Base-by-base conservation (phyloP, 2,113 vertebrate species). In the Benitochromis conjunctus region DNA sequence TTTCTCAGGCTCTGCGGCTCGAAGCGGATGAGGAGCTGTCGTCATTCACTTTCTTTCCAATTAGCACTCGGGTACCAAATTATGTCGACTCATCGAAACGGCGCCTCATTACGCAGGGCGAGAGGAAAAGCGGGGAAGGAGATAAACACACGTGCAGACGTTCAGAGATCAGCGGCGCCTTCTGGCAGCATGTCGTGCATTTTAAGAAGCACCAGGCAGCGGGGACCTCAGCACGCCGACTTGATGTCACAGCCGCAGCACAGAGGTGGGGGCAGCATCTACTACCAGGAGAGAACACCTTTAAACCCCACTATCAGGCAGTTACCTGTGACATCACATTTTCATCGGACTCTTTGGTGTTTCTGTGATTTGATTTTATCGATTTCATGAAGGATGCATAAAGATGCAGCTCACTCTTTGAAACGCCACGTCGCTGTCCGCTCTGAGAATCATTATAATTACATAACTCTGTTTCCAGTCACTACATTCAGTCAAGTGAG, bases 181-280 rank as follows among this genome's bases (percentile, higher is more conserved):
- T 74, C 41, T 48, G 69, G 43, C 14, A 74, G 9, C 5, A 1
- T 1, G 43, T 29, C 8, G 13, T 26, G 41, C 38, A 6, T 43
- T 74, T 74, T 74, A 29, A 74, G 38, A 48, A 74, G 69, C 16
- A 10, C 7, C 12, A 0, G 41, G 66, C 41, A 18, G 66, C 9
- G 43, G 43, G 66, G 41, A 74, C 13, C 5, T 48, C 66, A 29
- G 14, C 41, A 18, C 14, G 43, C 1, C 13, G 16, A 2, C 13
- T 3, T 1, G 16, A 16, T 43, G 43, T 69, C 12, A 43, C n/a
- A 0, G 64, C 12, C 1, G 4, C 13, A 6, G 13, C 16, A 6
- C 13, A 7, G 14, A 51, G 46, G 46, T 7, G 46, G 46, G 6
- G 46, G 64, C 12, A 2, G 3, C 24, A 7, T 74, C 41, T 48